These are phyloP conservation scores for Salvator merianae DNA, from an alignment of 2,113 vertebrate genomes.

Conservation along the genomic window DNA sequence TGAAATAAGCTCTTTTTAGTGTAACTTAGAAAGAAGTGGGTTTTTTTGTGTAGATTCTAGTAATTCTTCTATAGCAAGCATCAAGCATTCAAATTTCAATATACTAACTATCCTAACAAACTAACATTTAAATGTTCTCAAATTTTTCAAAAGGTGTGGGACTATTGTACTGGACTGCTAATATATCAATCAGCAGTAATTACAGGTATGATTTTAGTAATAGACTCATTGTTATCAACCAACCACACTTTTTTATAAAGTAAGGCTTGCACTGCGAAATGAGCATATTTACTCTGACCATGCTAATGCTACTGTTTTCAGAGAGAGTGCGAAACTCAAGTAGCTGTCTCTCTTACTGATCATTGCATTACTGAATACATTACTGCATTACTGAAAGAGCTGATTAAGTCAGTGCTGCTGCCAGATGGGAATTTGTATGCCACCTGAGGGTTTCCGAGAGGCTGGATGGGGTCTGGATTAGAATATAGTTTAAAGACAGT, in stretches of 20 bases:
- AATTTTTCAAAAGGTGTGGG: slow-evolving; percentile 81
- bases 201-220: slow-evolving; percentile 73
- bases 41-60: neutral
- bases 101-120: neutral
- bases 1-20: neutral
- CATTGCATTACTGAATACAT: too few relatives aligned
- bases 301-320: neutral
- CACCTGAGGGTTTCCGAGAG: too few relatives aligned
- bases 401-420: too few relatives aligned
- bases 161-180: slow-evolving; percentile 68
- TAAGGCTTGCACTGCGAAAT: neutral
- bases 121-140: neutral
- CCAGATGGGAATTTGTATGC: too few relatives aligned
- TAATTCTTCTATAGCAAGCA: neutral
- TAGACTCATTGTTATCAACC: neutral
- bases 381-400: too few relatives aligned
- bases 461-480: too few relatives aligned
- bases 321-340: neutral
- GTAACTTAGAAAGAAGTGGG: neutral
- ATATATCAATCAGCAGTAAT: slow-evolving; percentile 84
- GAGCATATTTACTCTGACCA: neutral
- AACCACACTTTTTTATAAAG: neutral
- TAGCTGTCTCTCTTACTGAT: too few relatives aligned
- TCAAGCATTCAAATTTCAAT: too few relatives aligned
- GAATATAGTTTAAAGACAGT: too few relatives aligned